A percentile compares a stretch with the other conserved stretches of the same genome.
phyloP scores from a whole-genome alignment of 2,888 invertebrate species.

The Habroteleia sp. region DNA sequence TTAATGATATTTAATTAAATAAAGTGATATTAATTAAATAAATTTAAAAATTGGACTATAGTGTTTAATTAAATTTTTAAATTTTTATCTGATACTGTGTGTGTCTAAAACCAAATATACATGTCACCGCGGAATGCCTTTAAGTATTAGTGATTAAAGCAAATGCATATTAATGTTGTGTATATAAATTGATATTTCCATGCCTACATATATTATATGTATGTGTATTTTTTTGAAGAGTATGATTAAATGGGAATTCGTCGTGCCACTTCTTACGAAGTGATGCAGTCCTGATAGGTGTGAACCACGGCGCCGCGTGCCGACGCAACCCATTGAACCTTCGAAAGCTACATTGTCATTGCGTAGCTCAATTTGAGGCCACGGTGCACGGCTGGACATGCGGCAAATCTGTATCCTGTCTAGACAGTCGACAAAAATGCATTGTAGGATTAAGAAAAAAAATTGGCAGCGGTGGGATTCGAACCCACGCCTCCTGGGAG shows the following conservation, averaged over 20 bases:
- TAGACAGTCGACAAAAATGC: conserved; percentile 5
- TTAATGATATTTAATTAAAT: too few species aligned
- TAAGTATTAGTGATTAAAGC: too few species aligned
- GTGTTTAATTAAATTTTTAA: too few species aligned
- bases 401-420: conserved; percentile 29
- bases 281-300: conserved; percentile 77
- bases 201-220: conserved; percentile 29
- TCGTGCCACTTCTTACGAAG: conserved; percentile 57
- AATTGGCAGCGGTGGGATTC: conserved; percentile 80
- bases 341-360: conserved; percentile 69
- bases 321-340: conserved; percentile 79
- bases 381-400: conserved; percentile 21
- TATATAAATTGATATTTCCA: conserved; percentile 11
- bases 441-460: conserved; percentile 64
- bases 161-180: too few species aligned
- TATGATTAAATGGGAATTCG: conserved; percentile 44
- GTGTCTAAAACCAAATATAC: too few species aligned
- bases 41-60: too few species aligned
- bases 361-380: conserved; percentile 65
- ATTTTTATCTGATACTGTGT: too few species aligned
- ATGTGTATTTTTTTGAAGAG: conserved; percentile 26
- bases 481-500: conserved; percentile 81
- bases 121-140: too few species aligned
- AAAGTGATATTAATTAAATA: too few species aligned
- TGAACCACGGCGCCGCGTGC: conserved; percentile 81